Evolutionary conservation across 1,140 invertebrate species (phyloP).

Genomic region (Drosophila mojavensis): DNA sequence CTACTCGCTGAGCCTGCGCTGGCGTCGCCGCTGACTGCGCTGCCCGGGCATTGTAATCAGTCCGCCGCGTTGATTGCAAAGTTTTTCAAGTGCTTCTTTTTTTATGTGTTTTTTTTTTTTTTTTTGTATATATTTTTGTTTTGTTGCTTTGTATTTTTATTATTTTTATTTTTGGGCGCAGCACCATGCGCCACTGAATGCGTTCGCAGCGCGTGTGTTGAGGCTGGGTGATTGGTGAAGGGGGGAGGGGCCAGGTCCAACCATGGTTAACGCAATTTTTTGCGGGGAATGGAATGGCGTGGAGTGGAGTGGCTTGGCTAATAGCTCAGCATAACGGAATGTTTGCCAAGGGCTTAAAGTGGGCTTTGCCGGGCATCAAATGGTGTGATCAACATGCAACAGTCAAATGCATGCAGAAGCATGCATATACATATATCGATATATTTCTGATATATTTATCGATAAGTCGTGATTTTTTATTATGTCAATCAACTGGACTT

Average conservation of each 20-base stretch:
- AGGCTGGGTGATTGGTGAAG: neutral
- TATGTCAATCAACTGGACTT: too few species aligned
- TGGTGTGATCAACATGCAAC: neutral
- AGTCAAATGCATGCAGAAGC: neutral
- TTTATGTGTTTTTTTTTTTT: conserved; percentile 13
- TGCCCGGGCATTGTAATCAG: conserved; percentile 72
- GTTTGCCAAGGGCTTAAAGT: conserved; percentile 22
- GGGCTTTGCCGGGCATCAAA: neutral
- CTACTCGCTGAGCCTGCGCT: conserved; percentile 2
- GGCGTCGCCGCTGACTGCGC: conserved; percentile 31
- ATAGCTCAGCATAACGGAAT: conserved; percentile 22
- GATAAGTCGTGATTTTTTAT: neutral
- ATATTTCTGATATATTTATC: neutral
- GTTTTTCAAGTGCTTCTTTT: conserved; percentile 72
- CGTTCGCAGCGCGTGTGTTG: neutral
- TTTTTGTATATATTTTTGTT: conserved; percentile 2
- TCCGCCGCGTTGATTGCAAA: conserved; percentile 76
- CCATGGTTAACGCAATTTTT: conserved; percentile 16
- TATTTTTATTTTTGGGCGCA: conserved; percentile 49
- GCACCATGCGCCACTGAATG: conserved; percentile 23
- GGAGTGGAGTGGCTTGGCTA: conserved; percentile 20
- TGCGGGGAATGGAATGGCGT: neutral
- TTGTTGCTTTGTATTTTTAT: conserved; percentile 16
- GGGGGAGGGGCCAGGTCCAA: neutral
- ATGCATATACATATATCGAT: neutral